Percentiles rank a stretch among this genome's conserved stretches.
These are phyloP conservation scores for Adelognathus sp. DNA, from an alignment of 2,888 invertebrate species.

Conservation along the genomic window DNA sequence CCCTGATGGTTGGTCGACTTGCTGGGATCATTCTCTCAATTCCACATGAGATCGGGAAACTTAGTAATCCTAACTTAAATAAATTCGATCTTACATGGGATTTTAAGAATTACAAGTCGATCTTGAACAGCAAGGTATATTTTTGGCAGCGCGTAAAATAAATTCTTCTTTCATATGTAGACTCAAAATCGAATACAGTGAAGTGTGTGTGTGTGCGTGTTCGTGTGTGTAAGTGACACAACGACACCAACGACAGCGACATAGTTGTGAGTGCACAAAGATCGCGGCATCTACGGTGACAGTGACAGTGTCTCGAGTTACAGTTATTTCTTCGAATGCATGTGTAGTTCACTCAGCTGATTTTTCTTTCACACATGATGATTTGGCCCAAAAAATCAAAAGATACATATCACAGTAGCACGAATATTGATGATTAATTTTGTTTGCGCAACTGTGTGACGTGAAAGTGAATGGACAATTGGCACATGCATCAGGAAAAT, in stretches of 20 bases:
- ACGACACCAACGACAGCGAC: slow-evolving; percentile 57
- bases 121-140: too few relatives aligned
- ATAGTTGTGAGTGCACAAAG: slow-evolving; percentile 43
- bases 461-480: slow-evolving; percentile 45
- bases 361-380: neutral
- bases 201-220: neutral
- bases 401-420: neutral
- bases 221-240: slow-evolving; percentile 26
- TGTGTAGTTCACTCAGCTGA: neutral
- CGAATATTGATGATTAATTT: slow-evolving; percentile 42
- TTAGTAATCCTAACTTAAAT: too few relatives aligned
- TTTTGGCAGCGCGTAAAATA: too few relatives aligned
- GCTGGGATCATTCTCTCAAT: too few relatives aligned
- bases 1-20: too few relatives aligned
- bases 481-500: slow-evolving; percentile 51
- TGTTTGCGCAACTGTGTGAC: slow-evolving; percentile 30
- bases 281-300: slow-evolving; percentile 21
- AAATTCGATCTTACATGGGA: too few relatives aligned
- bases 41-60: too few relatives aligned
- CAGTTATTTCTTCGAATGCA: slow-evolving; percentile 4
- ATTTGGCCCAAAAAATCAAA: slow-evolving; percentile 1
- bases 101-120: too few relatives aligned
- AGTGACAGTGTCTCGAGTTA: slow-evolving; percentile 29
- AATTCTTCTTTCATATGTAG: neutral
- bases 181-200: neutral